Percentiles rank a stretch among this genome's conserved stretches.
phyloP scores from a whole-genome alignment of 2,888 invertebrate species.

The Standfussiana lucernea region DNA sequence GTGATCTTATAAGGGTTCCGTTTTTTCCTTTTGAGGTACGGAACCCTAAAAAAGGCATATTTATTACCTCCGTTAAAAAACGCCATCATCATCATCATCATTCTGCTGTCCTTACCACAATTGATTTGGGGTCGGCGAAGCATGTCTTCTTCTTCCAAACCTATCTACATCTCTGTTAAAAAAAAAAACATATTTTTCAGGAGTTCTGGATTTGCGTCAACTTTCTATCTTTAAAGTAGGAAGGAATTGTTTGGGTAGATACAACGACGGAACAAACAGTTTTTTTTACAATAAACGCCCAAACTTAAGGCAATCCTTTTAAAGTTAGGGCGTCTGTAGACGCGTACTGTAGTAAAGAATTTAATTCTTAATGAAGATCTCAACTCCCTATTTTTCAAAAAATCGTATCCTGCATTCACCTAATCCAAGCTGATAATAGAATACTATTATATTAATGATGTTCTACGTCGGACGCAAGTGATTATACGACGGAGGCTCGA shows the following conservation, averaged over 20 bases:
- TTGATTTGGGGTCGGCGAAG: too few species aligned
- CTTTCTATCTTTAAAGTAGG: neutral
- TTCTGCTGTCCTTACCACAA: too few species aligned
- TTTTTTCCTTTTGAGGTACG: too few species aligned
- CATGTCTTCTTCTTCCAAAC: too few species aligned
- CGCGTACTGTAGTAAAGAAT: neutral
- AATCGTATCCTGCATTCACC: neutral
- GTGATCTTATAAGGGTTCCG: too few species aligned
- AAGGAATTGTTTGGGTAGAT: neutral
- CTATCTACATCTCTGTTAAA: too few species aligned
- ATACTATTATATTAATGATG: conserved; percentile 71
- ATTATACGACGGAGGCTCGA: conserved; percentile 74
- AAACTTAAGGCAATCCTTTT: neutral
- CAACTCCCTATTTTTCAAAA: neutral
- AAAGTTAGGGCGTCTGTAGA: neutral
- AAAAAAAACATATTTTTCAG: too few species aligned
- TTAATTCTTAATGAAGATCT: neutral
- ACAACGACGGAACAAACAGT: neutral
- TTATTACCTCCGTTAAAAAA: too few species aligned
- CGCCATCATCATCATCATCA: too few species aligned
- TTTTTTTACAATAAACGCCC: neutral
- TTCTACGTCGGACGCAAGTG: conserved; percentile 68
- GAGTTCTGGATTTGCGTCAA: neutral
- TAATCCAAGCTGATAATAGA: conserved; percentile 69
- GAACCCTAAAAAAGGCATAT: too few species aligned